phyloP scores from a whole-genome alignment of 2,113 vertebrate species.

The Lampris megalopsis region DNA sequence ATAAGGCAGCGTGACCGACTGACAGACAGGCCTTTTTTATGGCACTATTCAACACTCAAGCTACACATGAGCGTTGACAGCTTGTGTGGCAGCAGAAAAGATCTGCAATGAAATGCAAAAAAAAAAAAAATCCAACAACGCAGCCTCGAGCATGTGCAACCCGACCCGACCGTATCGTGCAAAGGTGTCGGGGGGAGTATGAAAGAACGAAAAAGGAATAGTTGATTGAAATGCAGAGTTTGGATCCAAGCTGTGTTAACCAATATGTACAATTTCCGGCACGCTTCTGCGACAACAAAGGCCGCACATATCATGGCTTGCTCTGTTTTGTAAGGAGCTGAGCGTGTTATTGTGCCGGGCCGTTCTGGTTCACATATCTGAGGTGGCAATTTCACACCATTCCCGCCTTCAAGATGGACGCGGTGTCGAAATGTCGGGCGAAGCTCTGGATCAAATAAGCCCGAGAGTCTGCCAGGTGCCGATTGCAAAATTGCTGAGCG shows the following conservation, averaged over 20 bases:
- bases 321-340: too few relatives aligned
- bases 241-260: too few relatives aligned
- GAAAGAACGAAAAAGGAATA: too few relatives aligned
- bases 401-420: neutral
- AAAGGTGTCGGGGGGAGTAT: too few relatives aligned
- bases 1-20: slow-evolving; percentile 39
- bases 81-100: neutral
- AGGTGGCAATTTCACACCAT: neutral
- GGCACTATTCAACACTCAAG: slow-evolving; percentile 11
- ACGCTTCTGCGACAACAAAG: too few relatives aligned
- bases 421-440: neutral
- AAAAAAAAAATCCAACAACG: neutral
- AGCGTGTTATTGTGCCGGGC: too few relatives aligned
- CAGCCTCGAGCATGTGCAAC: neutral
- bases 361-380: too few relatives aligned
- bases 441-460: slow-evolving; percentile 9
- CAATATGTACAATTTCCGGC: too few relatives aligned
- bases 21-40: slow-evolving; percentile 51
- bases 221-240: too few relatives aligned
- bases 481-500: slow-evolving; percentile 24
- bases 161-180: too few relatives aligned
- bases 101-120: too few relatives aligned
- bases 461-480: slow-evolving; percentile 4
- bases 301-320: too few relatives aligned
- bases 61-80: slow-evolving; percentile 5